Evolutionary conservation across 2,888 invertebrate species (phyloP).

Genomic region (Flexamia atlantica): DNA sequence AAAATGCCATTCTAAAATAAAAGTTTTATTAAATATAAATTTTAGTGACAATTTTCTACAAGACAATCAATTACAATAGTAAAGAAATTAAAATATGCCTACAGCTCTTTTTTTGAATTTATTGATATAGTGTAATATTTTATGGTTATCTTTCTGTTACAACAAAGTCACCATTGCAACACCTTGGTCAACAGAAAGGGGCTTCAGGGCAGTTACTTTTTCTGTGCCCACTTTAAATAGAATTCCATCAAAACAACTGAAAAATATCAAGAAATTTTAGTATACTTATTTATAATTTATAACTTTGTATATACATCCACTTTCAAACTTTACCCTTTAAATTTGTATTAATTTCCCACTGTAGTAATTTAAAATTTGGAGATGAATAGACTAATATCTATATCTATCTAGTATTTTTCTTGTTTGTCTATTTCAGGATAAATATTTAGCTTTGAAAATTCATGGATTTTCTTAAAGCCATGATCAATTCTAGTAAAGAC

Average conservation of each 20-base stretch:
- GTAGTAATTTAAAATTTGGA: no score
- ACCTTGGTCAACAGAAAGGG: conserved; percentile 15
- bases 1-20: background rate
- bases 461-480: no score
- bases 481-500: no score
- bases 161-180: conserved; percentile 14
- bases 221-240: conserved; percentile 15
- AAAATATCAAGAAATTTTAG: background rate
- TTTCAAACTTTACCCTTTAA: no score
- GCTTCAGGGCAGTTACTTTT: conserved; percentile 14
- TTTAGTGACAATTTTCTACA: background rate
- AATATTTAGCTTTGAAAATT: no score
- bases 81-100: background rate
- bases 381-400: no score
- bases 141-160: background rate
- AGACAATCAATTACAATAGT: background rate
- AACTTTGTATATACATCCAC: no score
- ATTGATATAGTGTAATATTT: background rate
- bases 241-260: conserved; percentile 43
- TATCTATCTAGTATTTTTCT: no score
- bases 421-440: no score
- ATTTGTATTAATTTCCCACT: no score
- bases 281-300: no score
- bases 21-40: background rate
- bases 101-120: background rate